Evolutionary conservation across 2,888 invertebrate species (phyloP).

Genomic region (Drosophila austrosaltans): DNA sequence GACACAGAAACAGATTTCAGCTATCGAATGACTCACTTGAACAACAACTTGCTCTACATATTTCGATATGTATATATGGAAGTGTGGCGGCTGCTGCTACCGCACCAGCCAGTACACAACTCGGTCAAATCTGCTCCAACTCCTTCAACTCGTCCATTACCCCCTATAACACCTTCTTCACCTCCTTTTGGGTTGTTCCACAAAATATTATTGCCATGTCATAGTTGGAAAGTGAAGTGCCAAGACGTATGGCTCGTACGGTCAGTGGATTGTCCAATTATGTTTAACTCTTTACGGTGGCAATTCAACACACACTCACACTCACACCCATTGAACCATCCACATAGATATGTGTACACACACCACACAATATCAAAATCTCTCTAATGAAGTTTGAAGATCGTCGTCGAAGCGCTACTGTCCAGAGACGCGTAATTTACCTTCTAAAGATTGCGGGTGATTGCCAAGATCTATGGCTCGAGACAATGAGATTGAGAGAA

Average conservation of each 20-base stretch:
- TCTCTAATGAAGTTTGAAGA: slow-evolving; percentile 82
- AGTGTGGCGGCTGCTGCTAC: neutral
- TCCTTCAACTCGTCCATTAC: slow-evolving; percentile 42
- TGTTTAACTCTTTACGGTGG: slow-evolving; percentile 63
- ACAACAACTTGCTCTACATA: slow-evolving; percentile 1
- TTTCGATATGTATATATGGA: neutral
- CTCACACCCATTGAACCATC: neutral
- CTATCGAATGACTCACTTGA: slow-evolving; percentile 11
- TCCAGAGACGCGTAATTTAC: slow-evolving; percentile 71
- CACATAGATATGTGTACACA: neutral
- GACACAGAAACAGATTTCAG: neutral
- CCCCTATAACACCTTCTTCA: slow-evolving; percentile 22
- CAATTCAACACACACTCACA: slow-evolving; percentile 60
- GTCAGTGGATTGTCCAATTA: slow-evolving; percentile 58
- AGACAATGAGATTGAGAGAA: slow-evolving; percentile 27
- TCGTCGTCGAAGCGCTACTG: slow-evolving; percentile 75
- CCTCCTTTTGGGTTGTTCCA: slow-evolving; percentile 26
- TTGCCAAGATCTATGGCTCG: slow-evolving; percentile 61
- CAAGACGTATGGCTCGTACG: slow-evolving; percentile 27
- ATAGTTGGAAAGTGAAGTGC: slow-evolving; percentile 77
- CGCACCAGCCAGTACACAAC: neutral
- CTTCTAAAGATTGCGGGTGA: slow-evolving; percentile 25
- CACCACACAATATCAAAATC: slow-evolving; percentile 71
- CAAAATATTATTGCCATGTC: slow-evolving; percentile 79
- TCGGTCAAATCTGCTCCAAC: slow-evolving; percentile 7